These are phyloP conservation scores for Cossypha caffra DNA, from an alignment of 2,797 vertebrate genomes.

Conservation along the genomic window DNA sequence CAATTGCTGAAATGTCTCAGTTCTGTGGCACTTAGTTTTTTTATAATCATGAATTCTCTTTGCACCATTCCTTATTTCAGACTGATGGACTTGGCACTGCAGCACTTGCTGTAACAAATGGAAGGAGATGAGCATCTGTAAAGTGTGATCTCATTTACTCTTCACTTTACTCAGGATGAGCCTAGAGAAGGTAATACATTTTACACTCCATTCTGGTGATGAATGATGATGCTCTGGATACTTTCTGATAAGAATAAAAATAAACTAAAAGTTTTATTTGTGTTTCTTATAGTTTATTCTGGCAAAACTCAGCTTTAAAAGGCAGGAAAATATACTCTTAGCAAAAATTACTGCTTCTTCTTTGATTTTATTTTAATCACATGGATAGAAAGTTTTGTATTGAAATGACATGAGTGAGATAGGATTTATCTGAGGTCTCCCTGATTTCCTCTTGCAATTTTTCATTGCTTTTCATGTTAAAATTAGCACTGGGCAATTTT, in stretches of 20 bases:
- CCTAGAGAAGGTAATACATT: neutral
- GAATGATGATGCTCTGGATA: neutral
- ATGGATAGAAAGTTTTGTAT: neutral
- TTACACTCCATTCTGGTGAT: neutral
- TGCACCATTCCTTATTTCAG: neutral
- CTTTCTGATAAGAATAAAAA: conserved; percentile 17
- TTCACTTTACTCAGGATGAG: neutral
- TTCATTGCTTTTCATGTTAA: neutral
- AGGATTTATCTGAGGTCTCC: neutral
- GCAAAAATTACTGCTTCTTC: neutral
- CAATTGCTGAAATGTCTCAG: neutral
- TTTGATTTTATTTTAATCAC: neutral
- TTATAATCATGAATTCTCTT: neutral
- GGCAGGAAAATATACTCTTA: neutral
- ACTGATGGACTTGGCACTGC: neutral
- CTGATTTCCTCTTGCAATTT: neutral
- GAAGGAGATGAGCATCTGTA: neutral
- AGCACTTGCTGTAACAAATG: neutral
- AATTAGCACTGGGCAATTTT: neutral
- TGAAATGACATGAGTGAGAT: neutral
- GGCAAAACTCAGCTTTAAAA: neutral
- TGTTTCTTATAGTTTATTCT: neutral
- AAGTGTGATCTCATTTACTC: neutral
- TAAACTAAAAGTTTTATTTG: neutral
- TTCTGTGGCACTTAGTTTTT: neutral